These are phyloP conservation scores for Numida meleagris DNA, from an alignment of 2,113 vertebrate species.

Conservation along the genomic window DNA sequence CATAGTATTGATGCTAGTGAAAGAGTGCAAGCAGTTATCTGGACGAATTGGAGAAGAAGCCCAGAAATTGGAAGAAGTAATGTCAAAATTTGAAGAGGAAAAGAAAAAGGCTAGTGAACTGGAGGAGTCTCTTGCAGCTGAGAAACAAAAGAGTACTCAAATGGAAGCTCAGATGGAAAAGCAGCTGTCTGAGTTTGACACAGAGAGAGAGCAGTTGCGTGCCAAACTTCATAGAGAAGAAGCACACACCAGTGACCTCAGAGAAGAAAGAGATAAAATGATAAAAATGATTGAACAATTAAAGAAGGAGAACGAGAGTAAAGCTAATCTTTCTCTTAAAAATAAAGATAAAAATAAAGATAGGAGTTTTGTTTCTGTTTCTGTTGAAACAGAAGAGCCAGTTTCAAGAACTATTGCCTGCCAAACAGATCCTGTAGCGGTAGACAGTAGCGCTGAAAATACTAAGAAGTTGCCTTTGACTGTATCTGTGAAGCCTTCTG, in stretches of 20 bases:
- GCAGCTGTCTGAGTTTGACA: slow-evolving; percentile 94
- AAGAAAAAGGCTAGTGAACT: slow-evolving; percentile 80
- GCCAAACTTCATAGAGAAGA: slow-evolving; percentile 93
- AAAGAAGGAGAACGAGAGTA: slow-evolving; percentile 83
- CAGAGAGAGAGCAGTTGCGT: slow-evolving; percentile 93
- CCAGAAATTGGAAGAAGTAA: slow-evolving; percentile 89
- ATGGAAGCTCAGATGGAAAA: slow-evolving; percentile 94
- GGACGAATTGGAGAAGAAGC: slow-evolving; percentile 91
- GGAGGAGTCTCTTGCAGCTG: slow-evolving; percentile 85
- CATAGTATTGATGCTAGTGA: slow-evolving; percentile 94
- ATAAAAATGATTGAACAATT: slow-evolving; percentile 91
- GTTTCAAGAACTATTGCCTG: slow-evolving; percentile 81
- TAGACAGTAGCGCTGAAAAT: slow-evolving; percentile 78
- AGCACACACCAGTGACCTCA: slow-evolving; percentile 79
- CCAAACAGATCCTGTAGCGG: slow-evolving; percentile 84
- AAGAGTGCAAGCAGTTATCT: slow-evolving; percentile 95
- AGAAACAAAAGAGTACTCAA: slow-evolving; percentile 86
- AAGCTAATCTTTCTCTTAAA: slow-evolving; percentile 73
- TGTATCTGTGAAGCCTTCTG: slow-evolving; percentile 85
- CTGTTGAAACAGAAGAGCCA: slow-evolving; percentile 84
- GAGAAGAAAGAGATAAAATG: slow-evolving; percentile 88
- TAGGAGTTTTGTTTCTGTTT: slow-evolving; percentile 79
- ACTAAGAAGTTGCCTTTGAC: slow-evolving; percentile 87
- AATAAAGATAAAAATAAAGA: slow-evolving; percentile 72
- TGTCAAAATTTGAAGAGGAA: slow-evolving; percentile 89